Conservation (phyloP, 2,888 invertebrate species). For the Drosophila kuntzei region DNA sequence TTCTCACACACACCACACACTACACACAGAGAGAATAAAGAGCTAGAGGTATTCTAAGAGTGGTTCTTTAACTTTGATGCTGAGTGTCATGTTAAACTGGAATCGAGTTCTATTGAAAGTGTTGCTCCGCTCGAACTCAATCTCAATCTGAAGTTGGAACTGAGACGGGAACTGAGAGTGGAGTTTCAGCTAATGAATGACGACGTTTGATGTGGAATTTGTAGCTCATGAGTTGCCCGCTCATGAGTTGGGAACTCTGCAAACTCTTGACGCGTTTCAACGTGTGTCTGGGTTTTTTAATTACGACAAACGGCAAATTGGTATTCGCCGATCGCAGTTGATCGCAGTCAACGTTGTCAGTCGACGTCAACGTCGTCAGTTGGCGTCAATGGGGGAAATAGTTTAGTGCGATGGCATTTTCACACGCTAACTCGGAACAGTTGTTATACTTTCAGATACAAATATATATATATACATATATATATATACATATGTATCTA, state of each 20-base stretch:
- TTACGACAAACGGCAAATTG: conserved; percentile 72
- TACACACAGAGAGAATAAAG: conserved; percentile 10
- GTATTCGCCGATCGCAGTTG: conserved; percentile 43
- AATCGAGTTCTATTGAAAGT: conserved; percentile 79
- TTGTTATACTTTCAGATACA: conserved; percentile 25
- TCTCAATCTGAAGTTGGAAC: conserved; percentile 15
- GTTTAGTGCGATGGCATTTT: conserved; percentile 70
- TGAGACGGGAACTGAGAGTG: neutral
- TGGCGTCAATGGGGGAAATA: conserved; percentile 63
- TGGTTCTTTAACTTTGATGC: conserved; percentile 37
- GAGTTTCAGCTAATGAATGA: conserved; percentile 69
- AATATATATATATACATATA: neutral
- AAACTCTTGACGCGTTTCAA: conserved; percentile 24
- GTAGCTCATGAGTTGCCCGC: conserved; percentile 70
- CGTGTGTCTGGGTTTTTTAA: conserved; percentile 58
- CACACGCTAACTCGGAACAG: conserved; percentile 67
- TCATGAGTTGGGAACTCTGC: too few relatives aligned
- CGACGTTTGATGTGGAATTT: conserved; percentile 73
- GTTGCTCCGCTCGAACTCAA: conserved; percentile 45
- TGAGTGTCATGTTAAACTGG: conserved; percentile 61
- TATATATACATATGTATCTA: neutral
- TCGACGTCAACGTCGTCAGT: conserved; percentile 15
- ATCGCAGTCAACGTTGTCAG: neutral
- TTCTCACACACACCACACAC: conserved; percentile 15
- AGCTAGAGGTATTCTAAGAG: conserved; percentile 41